phyloP scores from a whole-genome alignment of 2,113 vertebrate species.

The Elgaria multicarinata region DNA sequence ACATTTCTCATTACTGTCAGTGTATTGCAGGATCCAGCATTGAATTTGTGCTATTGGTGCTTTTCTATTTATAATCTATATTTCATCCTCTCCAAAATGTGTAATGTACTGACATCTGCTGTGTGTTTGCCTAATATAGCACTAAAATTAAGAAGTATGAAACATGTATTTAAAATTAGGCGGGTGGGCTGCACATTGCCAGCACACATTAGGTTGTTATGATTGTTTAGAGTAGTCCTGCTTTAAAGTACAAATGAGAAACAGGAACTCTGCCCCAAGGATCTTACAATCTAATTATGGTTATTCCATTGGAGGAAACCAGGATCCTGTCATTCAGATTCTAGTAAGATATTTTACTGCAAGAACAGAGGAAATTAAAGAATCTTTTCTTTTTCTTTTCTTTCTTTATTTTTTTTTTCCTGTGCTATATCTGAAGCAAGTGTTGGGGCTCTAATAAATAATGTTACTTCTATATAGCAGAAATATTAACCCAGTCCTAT shows the following conservation, averaged over 20 bases:
- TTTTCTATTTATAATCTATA: conserved; percentile 37
- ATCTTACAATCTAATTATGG: neutral
- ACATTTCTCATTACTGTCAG: neutral
- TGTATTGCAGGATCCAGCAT: neutral
- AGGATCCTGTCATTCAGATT: neutral
- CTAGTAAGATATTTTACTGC: neutral
- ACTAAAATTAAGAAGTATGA: neutral
- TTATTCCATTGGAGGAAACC: neutral
- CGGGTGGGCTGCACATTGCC: neutral
- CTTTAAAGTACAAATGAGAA: conserved; percentile 8
- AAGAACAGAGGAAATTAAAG: neutral
- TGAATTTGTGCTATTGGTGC: neutral
- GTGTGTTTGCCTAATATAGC: conserved; percentile 62
- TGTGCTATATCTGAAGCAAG: neutral
- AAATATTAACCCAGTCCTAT: neutral
- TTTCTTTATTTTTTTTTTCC: too few relatives aligned
- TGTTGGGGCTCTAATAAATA: conserved; percentile 2
- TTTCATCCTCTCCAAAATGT: conserved; percentile 51
- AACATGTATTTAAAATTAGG: neutral
- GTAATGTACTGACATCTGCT: conserved; percentile 75
- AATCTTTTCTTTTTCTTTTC: neutral
- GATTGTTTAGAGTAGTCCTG: neutral
- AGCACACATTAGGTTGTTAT: neutral
- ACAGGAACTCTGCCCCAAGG: neutral
- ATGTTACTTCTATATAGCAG: neutral